These are phyloP conservation scores for Argyrosomus regius DNA, from an alignment of 2,797 vertebrate species.

Conservation along the genomic window DNA sequence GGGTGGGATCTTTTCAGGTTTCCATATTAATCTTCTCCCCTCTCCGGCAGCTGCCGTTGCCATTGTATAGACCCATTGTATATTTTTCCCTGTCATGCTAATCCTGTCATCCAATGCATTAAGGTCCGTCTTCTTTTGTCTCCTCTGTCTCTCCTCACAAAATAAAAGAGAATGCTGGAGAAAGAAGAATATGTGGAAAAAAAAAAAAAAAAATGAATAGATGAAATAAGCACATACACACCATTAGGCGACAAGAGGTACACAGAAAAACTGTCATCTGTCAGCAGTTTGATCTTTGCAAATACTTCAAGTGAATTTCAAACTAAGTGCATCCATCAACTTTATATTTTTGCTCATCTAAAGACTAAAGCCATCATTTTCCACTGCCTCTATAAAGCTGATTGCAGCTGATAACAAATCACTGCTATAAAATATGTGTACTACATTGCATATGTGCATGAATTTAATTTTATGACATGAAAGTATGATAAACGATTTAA, in stretches of 20 bases:
- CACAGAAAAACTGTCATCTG: neutral
- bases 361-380: neutral
- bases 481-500: too few species aligned
- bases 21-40: too few species aligned
- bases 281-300: conserved; percentile 7
- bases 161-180: neutral
- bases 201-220: neutral
- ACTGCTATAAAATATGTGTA: neutral
- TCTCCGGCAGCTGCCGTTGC: too few species aligned
- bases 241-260: neutral
- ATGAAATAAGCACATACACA: neutral
- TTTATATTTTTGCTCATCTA: neutral
- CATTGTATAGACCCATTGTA: too few species aligned
- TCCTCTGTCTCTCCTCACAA: too few species aligned
- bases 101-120: too few species aligned
- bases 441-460: neutral
- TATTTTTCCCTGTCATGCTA: too few species aligned
- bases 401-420: neutral
- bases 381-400: neutral
- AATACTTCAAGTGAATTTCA: neutral
- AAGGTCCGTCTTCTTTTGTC: too few species aligned
- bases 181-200: neutral
- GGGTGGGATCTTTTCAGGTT: too few species aligned
- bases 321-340: neutral
- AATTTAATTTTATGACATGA: too few species aligned